phyloP scores from a whole-genome alignment of 2,113 vertebrate species.

The Merops nubicus region DNA sequence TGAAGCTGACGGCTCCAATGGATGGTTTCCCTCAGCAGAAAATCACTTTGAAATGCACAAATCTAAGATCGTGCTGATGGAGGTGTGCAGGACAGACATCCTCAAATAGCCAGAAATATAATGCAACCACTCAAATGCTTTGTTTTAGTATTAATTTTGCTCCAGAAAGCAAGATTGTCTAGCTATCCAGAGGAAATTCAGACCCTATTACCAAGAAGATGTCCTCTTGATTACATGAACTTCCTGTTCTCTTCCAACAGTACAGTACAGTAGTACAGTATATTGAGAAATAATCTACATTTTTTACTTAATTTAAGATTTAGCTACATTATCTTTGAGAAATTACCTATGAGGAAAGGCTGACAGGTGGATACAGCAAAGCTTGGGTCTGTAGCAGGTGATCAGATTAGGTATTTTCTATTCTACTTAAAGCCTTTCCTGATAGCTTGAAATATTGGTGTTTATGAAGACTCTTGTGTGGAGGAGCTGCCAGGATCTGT shows the following conservation, averaged over 20 bases:
- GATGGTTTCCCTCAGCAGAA: background rate
- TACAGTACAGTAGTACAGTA: no score
- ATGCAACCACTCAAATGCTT: background rate
- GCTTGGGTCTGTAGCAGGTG: background rate
- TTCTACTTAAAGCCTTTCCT: rapidly evolving
- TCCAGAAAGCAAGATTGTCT: background rate
- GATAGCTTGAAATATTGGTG: background rate
- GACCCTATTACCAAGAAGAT: background rate
- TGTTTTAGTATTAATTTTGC: background rate
- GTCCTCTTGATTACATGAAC: background rate
- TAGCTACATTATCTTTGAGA: background rate
- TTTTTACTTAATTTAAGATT: background rate
- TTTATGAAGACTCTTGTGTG: background rate
- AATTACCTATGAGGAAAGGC: background rate
- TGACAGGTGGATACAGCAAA: background rate
- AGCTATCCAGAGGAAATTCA: background rate
- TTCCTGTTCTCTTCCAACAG: background rate
- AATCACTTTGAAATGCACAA: background rate
- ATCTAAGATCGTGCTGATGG: background rate
- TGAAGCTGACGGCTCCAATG: background rate
- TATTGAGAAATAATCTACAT: background rate
- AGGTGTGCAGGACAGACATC: background rate
- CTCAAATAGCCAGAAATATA: background rate
- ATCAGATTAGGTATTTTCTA: background rate
- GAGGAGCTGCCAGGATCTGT: background rate